Percentiles rank a stretch among this genome's conserved stretches.
Evolutionary conservation across 2,113 vertebrate genomes (phyloP).

Genomic region (Crotalus viridis): DNA sequence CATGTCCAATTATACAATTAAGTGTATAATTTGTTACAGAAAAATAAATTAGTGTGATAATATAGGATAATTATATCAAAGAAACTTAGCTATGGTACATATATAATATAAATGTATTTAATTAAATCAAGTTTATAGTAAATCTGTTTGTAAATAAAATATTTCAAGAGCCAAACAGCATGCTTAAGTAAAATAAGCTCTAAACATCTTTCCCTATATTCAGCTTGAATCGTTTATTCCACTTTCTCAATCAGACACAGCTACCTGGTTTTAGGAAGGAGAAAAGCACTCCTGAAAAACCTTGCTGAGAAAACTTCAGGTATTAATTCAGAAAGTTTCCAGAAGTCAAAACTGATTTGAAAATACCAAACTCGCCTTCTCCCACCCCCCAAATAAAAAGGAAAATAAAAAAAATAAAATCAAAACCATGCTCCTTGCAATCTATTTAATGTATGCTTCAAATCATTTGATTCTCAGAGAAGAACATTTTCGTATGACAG

Average conservation of each 20-base stretch:
- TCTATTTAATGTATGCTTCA: neutral
- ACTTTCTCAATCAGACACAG: neutral
- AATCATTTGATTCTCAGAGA: neutral
- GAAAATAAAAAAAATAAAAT: neutral
- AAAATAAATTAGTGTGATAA: neutral
- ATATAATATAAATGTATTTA: neutral
- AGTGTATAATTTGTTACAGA: neutral
- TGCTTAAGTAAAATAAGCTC: neutral
- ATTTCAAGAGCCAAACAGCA: neutral
- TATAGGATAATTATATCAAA: neutral
- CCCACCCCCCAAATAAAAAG: neutral
- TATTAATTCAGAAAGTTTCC: neutral
- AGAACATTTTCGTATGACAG: neutral
- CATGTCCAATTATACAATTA: neutral
- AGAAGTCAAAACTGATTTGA: neutral
- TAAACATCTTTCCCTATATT: neutral
- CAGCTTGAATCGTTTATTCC: neutral
- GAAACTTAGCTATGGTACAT: neutral
- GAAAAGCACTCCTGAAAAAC: neutral
- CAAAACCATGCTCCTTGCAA: neutral
- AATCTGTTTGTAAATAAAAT: neutral
- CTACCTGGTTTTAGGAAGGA: neutral
- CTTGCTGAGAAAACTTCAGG: neutral
- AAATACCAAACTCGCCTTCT: neutral
- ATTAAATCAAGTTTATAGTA: neutral